Evolutionary conservation across 2,113 vertebrate species (phyloP), one percentile per base, ranked within the genome.

Genomic region (Phalacrocorax brasilianus): DNA sequence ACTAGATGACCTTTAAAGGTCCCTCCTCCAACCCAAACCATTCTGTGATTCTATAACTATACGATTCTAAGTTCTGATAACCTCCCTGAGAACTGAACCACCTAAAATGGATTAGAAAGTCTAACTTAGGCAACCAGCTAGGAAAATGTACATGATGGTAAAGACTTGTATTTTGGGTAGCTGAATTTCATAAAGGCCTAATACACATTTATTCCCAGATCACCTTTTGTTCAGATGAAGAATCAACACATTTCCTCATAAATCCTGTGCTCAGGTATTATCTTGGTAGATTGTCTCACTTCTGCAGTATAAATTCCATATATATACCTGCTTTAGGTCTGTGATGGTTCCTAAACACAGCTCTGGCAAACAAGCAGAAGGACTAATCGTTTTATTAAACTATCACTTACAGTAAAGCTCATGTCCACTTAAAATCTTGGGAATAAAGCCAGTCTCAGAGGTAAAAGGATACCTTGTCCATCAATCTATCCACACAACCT

Each of bases 391-490:
- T 96, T 96, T 91, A 95, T 96, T 97, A 85, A 96, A 91, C 93
- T 79, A 81, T 93, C 92, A 78, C 88, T 97, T 88, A 93, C 85
- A 67, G 96, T 71, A 96, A 97, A 97, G 94, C 92, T 91, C 92
- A 76, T 52, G 89, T 95, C 92, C 92, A 80, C 85, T 93, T 91
- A 93, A 96, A 94, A 93, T 68, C 58, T 55, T 89, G 93, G 96
- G 96, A 95, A 92, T 63, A 89, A 40, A 96, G 96, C 77, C 38
- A 88, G 70, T 49, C 11, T 50, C 94, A 61, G 77, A 94, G 87
- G 95, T 96, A 97, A 97, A 91, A 86, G 71, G 89, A 94, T 80
- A 96, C 90, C 86, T 94, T 95, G 92, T 89, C 95, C 93, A 91
- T 95, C 95, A 91, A 49, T 70, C 88, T 61, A 53, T 11, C 47